A percentile compares a stretch with the other conserved stretches of the same genome.
Conservation (phyloP, 2,113 vertebrate genomes). For the Sterrhoptilus dennistouni region DNA sequence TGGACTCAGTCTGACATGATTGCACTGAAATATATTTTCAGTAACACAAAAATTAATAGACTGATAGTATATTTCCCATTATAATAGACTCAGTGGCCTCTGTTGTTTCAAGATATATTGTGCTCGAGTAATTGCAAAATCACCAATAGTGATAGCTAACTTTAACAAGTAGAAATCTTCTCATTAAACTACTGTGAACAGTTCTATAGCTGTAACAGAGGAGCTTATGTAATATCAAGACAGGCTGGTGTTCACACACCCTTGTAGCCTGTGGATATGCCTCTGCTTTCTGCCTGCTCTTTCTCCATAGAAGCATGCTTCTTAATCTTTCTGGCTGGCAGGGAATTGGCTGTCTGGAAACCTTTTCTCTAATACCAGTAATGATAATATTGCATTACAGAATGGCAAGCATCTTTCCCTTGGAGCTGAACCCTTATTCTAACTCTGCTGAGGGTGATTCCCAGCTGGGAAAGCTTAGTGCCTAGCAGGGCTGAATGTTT, state of each 20-base stretch:
- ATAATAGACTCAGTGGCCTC: neutral
- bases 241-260: neutral
- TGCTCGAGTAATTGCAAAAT: conserved; percentile 5
- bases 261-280: neutral
- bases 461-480: neutral
- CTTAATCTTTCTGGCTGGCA: neutral
- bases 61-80: neutral
- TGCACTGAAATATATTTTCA: neutral
- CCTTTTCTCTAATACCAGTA: neutral
- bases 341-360: neutral
- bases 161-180: neutral
- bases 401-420: neutral
- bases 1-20: neutral
- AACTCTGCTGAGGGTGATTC: neutral
- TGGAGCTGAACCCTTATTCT: neutral
- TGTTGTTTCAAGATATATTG: conserved; percentile 32
- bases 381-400: neutral
- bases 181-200: neutral
- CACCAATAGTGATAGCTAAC: neutral
- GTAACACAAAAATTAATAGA: neutral
- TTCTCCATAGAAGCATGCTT: neutral
- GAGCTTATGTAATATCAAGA: neutral
- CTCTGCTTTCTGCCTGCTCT: neutral
- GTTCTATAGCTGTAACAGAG: neutral
- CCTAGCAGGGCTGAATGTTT: neutral